phyloP scores from a whole-genome alignment of 2,113 vertebrate species.

The Chamaea fasciata region DNA sequence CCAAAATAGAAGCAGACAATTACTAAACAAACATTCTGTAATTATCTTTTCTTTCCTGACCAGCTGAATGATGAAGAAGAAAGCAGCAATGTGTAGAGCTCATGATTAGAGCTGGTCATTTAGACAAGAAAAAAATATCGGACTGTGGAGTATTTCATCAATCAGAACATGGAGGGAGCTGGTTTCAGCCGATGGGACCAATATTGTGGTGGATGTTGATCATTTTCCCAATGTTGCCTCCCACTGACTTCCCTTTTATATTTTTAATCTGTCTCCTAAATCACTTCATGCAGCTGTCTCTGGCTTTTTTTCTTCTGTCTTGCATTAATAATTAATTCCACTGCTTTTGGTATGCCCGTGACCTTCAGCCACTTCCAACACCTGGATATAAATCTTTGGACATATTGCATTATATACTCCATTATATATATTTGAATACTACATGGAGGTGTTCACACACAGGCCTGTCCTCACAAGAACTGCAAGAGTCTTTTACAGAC shows the following conservation, averaged over 20 bases:
- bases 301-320: not conserved
- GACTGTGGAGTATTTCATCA: slow-evolving; percentile 18
- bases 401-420: not conserved
- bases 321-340: not conserved
- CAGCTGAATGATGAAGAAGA: slow-evolving; percentile 43
- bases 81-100: slow-evolving; percentile 2
- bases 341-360: not conserved
- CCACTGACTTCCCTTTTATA: slow-evolving; percentile 15
- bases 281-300: not conserved
- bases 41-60: slow-evolving; percentile 52
- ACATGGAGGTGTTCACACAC: not conserved
- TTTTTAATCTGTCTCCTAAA: slow-evolving; percentile 5
- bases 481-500: not conserved
- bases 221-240: not conserved
- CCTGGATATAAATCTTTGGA: not conserved
- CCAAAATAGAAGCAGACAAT: slow-evolving; percentile 54
- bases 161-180: not conserved
- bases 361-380: not conserved
- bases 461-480: not conserved
- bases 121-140: not conserved
- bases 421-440: not conserved
- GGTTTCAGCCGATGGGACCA: not conserved
- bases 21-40: slow-evolving; percentile 48
- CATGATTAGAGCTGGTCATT: slow-evolving; percentile 35
- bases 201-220: not conserved